Conservation (phyloP, 2,797 vertebrate genomes). For the Limosa lapponica region DNA sequence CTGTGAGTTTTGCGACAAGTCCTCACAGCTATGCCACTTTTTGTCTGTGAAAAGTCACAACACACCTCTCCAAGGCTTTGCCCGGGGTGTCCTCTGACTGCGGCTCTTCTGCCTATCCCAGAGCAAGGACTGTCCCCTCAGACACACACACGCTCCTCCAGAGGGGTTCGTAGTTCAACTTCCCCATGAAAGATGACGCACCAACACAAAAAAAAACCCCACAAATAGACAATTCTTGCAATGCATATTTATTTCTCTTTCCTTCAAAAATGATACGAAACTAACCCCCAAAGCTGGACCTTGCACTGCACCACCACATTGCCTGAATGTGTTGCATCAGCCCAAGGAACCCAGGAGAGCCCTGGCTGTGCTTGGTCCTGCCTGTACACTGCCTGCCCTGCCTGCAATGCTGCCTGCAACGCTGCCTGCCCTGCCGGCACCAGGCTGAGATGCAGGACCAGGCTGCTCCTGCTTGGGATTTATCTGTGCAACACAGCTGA, state of each 20-base stretch:
- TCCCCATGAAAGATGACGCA: neutral
- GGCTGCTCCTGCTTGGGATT: neutral
- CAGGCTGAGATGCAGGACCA: accelerated
- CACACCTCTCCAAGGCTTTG: neutral
- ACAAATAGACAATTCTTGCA: neutral
- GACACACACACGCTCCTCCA: neutral
- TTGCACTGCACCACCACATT: neutral
- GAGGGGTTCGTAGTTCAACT: neutral
- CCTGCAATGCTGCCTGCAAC: too few relatives aligned
- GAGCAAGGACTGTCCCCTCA: neutral
- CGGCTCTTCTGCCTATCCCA: neutral
- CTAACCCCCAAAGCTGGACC: neutral
- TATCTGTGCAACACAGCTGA: neutral
- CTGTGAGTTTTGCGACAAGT: neutral
- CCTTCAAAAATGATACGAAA: neutral
- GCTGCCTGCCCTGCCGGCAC: neutral
- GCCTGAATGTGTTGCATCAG: neutral
- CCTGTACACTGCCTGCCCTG: neutral
- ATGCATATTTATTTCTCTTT: neutral
- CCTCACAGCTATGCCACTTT: neutral
- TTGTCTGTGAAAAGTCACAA: neutral
- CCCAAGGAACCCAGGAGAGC: neutral
- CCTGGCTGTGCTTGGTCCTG: neutral
- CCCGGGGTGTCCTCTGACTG: neutral
- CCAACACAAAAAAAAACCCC: neutral